Percentiles rank a stretch among this genome's conserved stretches.
Evolutionary conservation across 2,888 invertebrate genomes (phyloP).

Genomic region (Drosophila siamana): DNA sequence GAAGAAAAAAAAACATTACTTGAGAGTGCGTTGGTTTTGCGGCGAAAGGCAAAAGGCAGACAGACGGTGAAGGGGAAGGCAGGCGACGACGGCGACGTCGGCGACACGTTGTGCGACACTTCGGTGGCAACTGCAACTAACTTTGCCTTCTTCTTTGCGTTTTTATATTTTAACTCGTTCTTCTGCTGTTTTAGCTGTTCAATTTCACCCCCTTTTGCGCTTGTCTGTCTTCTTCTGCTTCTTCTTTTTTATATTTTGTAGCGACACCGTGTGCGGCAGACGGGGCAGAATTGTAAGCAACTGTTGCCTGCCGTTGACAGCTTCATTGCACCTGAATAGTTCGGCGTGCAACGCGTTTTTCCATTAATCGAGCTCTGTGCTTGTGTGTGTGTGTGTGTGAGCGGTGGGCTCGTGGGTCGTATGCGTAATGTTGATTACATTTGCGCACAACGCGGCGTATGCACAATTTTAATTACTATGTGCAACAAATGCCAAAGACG

Average conservation of each 20-base stretch:
- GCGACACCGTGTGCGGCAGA: too few relatives aligned
- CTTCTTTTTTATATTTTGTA: background rate
- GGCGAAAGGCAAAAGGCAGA: too few relatives aligned
- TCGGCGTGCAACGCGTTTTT: constrained; percentile 34
- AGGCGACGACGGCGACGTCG: background rate
- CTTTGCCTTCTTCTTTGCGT: constrained; percentile 13
- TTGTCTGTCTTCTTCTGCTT: background rate
- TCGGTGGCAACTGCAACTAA: constrained; percentile 22
- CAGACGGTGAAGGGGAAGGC: background rate
- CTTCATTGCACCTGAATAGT: constrained; percentile 55
- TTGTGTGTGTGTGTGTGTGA: constrained; percentile 13
- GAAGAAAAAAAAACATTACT: constrained; percentile 11
- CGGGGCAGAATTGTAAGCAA: constrained; percentile 21
- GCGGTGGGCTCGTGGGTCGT: constrained; percentile 3
- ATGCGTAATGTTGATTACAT: constrained; percentile 39
- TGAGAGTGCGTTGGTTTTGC: constrained; percentile 51
- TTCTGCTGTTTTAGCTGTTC: background rate
- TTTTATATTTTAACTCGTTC: background rate
- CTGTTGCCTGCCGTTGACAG: constrained; percentile 47
- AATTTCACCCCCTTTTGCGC: background rate
- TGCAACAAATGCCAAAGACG: constrained; percentile 20
- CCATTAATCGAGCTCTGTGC: constrained; percentile 41
- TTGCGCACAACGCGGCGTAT: constrained; percentile 25
- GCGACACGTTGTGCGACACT: constrained; percentile 7
- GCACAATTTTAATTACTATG: constrained; percentile 45